A percentile compares a stretch with the other conserved stretches of the same genome.
These are phyloP conservation scores for Mya arenaria DNA, from an alignment of 1,140 invertebrate genomes.

Conservation along the genomic window DNA sequence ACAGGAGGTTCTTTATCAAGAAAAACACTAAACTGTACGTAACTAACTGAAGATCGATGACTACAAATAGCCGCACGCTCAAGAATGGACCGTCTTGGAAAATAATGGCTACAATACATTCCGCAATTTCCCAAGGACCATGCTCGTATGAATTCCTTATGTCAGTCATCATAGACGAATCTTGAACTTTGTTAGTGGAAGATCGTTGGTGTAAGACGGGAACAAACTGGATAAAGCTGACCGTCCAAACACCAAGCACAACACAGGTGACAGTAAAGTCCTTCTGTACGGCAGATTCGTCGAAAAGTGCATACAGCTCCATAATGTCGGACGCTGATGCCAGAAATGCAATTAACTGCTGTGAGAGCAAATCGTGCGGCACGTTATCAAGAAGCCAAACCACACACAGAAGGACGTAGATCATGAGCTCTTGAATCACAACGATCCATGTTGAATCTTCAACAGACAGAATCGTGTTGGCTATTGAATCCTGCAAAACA, in stretches of 20 bases:
- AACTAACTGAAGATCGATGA: slow-evolving; percentile 91
- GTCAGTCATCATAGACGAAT: no score
- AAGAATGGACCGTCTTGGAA: slow-evolving; percentile 90
- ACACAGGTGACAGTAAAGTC: slow-evolving; percentile 42
- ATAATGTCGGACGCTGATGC: slow-evolving; percentile 95
- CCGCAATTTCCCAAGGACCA: slow-evolving; percentile 15
- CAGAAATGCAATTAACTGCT: slow-evolving; percentile 88
- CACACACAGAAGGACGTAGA: slow-evolving; percentile 92
- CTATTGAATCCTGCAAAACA: slow-evolving; percentile 61
- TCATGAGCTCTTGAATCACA: slow-evolving; percentile 91
- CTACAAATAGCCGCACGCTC: slow-evolving; percentile 89
- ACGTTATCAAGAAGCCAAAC: slow-evolving; percentile 92
- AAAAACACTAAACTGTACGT: slow-evolving; percentile 96
- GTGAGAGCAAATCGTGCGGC: slow-evolving; percentile 93
- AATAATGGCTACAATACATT: slow-evolving; percentile 37
- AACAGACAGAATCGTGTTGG: slow-evolving; percentile 54
- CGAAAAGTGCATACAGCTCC: slow-evolving; percentile 95
- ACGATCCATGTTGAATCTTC: slow-evolving; percentile 42
- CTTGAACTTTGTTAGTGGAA: no score
- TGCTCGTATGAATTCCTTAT: not conserved
- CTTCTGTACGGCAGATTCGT: slow-evolving; percentile 61
- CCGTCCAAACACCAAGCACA: slow-evolving; percentile 82
- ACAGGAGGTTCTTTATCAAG: slow-evolving; percentile 92
- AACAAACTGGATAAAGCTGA: slow-evolving; percentile 89
- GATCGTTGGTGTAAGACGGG: no score